Percentiles rank a stretch among this genome's conserved stretches.
Evolutionary conservation across 23 tunicate genomes (phyloP).

Genomic region (Styela clava): DNA sequence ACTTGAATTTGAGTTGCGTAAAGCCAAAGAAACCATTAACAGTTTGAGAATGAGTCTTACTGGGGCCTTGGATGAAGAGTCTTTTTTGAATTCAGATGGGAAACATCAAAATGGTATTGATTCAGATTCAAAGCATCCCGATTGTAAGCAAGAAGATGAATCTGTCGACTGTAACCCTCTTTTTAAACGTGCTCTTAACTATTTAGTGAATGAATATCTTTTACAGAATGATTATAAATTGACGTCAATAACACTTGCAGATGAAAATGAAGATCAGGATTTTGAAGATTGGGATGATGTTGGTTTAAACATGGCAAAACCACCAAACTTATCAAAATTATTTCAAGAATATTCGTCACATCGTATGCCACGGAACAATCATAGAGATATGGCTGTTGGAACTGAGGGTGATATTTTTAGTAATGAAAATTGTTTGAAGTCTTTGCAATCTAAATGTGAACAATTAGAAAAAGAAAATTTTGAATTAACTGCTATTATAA

Average conservation of each 20-base stretch:
- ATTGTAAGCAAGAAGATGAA: background rate
- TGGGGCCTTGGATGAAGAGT: slow-evolving; percentile 24
- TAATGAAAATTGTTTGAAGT: background rate
- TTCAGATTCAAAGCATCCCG: background rate
- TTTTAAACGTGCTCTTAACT: slow-evolving; percentile 61
- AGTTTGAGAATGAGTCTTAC: slow-evolving; percentile 79
- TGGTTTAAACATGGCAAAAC: slow-evolving; percentile 84
- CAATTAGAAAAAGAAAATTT: slow-evolving; percentile 20
- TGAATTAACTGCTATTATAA: background rate
- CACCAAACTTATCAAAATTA: slow-evolving; percentile 58
- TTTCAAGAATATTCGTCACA: slow-evolving; percentile 53
- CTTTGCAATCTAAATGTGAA: background rate
- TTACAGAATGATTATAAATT: slow-evolving; percentile 56
- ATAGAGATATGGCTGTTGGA: slow-evolving; percentile 3
- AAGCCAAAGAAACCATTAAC: slow-evolving; percentile 94
- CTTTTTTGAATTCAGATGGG: slow-evolving; percentile 26
- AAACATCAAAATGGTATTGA: background rate
- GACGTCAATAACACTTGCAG: slow-evolving; percentile 81
- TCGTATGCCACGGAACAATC: slow-evolving; percentile 8
- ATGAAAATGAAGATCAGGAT: slow-evolving; percentile 88
- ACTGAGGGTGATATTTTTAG: background rate
- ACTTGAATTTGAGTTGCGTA: slow-evolving; percentile 83
- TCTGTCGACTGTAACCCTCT: slow-evolving; percentile 30
- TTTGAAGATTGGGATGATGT: slow-evolving; percentile 98
- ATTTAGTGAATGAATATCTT: slow-evolving; percentile 75